These are phyloP conservation scores for Heliconius melpomene DNA, from an alignment of 1,140 invertebrate species.

Conservation along the genomic window DNA sequence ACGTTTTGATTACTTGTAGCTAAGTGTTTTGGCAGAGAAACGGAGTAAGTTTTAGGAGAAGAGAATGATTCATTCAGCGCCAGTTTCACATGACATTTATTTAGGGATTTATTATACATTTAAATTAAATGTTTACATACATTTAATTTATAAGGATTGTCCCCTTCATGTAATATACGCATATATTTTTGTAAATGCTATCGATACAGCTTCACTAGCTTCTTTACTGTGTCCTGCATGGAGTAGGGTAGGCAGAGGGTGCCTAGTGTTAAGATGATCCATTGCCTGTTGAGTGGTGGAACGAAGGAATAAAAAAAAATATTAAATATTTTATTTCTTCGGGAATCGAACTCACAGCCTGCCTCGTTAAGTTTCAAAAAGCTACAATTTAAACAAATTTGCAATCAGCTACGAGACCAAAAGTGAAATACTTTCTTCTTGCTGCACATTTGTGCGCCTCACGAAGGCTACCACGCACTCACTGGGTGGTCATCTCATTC, in stretches of 20 bases:
- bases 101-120: background rate
- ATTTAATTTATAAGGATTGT: background rate
- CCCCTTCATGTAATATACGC: too few species aligned
- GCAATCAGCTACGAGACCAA: background rate
- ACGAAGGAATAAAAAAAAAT: too few species aligned
- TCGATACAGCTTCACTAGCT: too few species aligned
- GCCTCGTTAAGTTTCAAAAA: background rate
- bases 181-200: too few species aligned
- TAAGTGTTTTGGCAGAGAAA: background rate
- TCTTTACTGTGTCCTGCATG: too few species aligned
- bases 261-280: too few species aligned
- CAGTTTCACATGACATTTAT: background rate
- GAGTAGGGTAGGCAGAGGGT: too few species aligned
- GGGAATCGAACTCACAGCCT: too few species aligned
- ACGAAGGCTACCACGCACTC: slow-evolving; percentile 45
- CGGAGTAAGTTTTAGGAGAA: background rate
- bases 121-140: background rate
- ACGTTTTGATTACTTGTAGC: background rate
- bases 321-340: too few species aligned
- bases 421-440: slow-evolving; percentile 47
- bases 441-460: slow-evolving; percentile 33
- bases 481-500: slow-evolving; percentile 73
- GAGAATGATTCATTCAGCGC: background rate
- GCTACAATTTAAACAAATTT: background rate
- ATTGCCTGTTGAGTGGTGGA: too few species aligned